These are phyloP conservation scores for Melinopterus prodromus DNA, from an alignment of 2,888 invertebrate species.

Conservation along the genomic window DNA sequence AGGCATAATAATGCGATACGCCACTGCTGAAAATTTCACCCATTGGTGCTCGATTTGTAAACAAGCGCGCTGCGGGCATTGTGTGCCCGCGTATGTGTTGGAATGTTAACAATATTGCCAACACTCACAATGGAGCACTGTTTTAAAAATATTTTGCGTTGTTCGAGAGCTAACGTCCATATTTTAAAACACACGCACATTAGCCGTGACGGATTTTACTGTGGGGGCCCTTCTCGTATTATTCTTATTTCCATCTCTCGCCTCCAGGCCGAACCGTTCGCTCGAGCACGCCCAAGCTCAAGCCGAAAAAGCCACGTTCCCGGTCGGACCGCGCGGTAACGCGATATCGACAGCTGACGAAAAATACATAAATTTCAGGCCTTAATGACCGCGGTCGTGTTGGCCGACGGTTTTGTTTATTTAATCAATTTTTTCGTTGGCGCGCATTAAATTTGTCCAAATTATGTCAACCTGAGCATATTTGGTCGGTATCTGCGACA, in stretches of 20 bases:
- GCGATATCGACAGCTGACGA: slow-evolving; percentile 13
- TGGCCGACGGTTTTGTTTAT: slow-evolving; percentile 21
- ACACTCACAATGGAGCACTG: slow-evolving; percentile 22
- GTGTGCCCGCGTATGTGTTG: neutral
- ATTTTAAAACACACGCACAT: slow-evolving; percentile 22
- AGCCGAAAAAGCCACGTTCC: neutral
- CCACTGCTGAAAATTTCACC: slow-evolving; percentile 5
- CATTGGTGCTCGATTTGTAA: slow-evolving; percentile 7
- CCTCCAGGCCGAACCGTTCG: neutral
- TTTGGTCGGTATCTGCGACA: neutral
- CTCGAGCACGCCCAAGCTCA: neutral
- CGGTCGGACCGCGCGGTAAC: neutral
- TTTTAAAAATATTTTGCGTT: slow-evolving; percentile 24
- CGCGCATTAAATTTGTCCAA: slow-evolving; percentile 17
- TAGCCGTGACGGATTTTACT: slow-evolving; percentile 23
- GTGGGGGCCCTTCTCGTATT: neutral
- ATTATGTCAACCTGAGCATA: slow-evolving; percentile 1
- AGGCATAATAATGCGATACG: neutral
- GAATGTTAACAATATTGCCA: slow-evolving; percentile 20
- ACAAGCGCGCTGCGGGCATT: neutral
- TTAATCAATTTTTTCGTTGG: slow-evolving; percentile 16
- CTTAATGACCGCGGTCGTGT: slow-evolving; percentile 20
- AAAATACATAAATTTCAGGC: slow-evolving; percentile 21
- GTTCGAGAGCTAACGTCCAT: slow-evolving; percentile 9
- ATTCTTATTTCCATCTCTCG: slow-evolving; percentile 9